These are phyloP conservation scores for Rotaria macrura DNA, from an alignment of 2,888 invertebrate species.

Conservation along the genomic window DNA sequence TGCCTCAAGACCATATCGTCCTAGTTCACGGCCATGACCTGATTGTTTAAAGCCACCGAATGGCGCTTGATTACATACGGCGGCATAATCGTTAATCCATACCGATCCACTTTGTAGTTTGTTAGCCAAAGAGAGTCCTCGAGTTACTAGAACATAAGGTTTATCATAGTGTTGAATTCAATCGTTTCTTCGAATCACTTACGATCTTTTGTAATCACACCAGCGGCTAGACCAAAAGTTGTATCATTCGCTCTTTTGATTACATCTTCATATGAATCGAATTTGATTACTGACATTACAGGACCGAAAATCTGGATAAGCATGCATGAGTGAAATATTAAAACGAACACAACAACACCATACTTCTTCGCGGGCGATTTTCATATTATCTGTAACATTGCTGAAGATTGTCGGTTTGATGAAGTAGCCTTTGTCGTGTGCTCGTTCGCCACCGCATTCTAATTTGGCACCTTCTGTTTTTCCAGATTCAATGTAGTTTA, in stretches of 20 bases:
- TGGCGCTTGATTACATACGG: conserved; percentile 61
- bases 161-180: conserved; percentile 20
- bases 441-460: conserved; percentile 60
- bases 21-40: conserved; percentile 78
- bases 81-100: conserved; percentile 42
- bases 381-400: conserved; percentile 52
- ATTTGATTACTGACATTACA: conserved; percentile 31
- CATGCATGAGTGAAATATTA: not conserved
- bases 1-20: conserved; percentile 40
- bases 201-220: conserved; percentile 37
- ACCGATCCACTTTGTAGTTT: conserved; percentile 35
- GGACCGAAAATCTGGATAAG: conserved; percentile 31
- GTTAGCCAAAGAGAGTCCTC: not conserved
- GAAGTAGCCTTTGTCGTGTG: conserved; percentile 49
- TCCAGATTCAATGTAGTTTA: conserved; percentile 65
- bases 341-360: not conserved
- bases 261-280: conserved; percentile 32
- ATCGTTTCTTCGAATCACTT: conserved; percentile 35
- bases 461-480: conserved; percentile 70
- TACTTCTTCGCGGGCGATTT: conserved; percentile 52
- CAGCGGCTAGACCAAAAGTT: conserved; percentile 37
- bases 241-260: conserved; percentile 33
- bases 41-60: conserved; percentile 54
- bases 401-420: conserved; percentile 53
- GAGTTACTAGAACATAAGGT: not conserved